Evolutionary conservation across 2,113 vertebrate genomes (phyloP).

Genomic region (Centropus unirufus): DNA sequence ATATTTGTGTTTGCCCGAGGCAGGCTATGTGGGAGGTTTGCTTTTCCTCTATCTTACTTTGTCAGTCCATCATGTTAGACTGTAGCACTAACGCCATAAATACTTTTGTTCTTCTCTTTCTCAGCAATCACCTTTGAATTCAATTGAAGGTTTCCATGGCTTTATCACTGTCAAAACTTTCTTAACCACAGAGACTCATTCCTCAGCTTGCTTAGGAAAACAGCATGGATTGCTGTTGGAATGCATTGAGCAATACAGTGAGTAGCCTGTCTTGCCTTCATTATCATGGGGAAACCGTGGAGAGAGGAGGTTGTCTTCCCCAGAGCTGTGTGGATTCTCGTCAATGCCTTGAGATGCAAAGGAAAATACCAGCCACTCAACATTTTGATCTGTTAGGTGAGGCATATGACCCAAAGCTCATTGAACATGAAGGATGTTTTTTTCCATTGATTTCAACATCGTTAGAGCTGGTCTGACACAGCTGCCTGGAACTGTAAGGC

Average conservation of each 20-base stretch:
- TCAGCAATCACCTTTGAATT: not conserved
- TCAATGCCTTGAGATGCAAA: not conserved
- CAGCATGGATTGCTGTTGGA: not conserved
- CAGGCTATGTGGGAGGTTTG: not conserved
- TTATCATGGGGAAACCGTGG: not conserved
- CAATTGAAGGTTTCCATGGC: not conserved
- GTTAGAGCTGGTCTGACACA: not conserved
- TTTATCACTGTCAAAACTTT: not conserved
- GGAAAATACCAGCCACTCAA: not conserved
- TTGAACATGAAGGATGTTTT: not conserved
- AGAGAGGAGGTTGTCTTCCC: not conserved
- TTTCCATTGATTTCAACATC: not conserved
- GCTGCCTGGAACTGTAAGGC: not conserved
- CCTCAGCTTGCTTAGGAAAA: not conserved
- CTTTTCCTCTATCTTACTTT: slow-evolving; percentile 13
- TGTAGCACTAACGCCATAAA: not conserved
- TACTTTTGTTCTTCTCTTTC: not conserved
- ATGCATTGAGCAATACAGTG: not conserved
- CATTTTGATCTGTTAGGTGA: not conserved
- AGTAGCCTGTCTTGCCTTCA: not conserved
- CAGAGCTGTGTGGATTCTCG: not conserved
- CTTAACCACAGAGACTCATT: not conserved
- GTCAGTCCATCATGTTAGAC: not conserved
- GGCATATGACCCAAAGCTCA: not conserved
- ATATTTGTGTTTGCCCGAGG: not conserved